phyloP scores from a whole-genome alignment of 2,888 invertebrate genomes.

The Mesopsocus fuscifrons region DNA sequence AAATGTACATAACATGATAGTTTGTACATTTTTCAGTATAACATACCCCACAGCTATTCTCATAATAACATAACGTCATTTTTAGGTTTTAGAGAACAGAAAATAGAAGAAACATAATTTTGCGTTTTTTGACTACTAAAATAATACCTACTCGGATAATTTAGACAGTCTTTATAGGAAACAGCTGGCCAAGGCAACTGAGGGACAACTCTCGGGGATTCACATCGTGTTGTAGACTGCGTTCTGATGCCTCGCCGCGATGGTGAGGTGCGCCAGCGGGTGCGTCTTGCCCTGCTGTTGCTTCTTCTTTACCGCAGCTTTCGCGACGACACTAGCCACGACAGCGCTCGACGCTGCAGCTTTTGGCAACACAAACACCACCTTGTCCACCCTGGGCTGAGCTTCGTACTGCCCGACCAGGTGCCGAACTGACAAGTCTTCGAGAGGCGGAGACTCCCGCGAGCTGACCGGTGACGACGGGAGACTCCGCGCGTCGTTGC shows the following conservation, averaged over 20 bases:
- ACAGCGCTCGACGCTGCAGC: constrained; percentile 36
- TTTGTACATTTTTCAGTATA: too few relatives aligned
- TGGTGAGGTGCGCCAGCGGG: constrained; percentile 71
- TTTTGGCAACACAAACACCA: constrained; percentile 17
- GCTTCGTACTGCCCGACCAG: constrained; percentile 56
- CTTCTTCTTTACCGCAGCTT: constrained; percentile 48
- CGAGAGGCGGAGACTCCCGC: constrained; percentile 28
- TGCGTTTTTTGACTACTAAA: too few relatives aligned
- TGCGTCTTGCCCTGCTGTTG: constrained; percentile 85
- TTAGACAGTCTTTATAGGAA: too few relatives aligned
- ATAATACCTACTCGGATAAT: too few relatives aligned
- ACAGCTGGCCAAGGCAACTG: too few relatives aligned
- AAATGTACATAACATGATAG: too few relatives aligned
- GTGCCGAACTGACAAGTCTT: constrained; percentile 52
- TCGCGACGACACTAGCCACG: constrained; percentile 46
- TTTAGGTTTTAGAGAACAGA: too few relatives aligned
- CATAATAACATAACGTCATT: too few relatives aligned
- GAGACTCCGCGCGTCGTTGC: constrained; percentile 29
- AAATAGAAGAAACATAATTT: too few relatives aligned
- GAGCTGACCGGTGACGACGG: constrained; percentile 44
- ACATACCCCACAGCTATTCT: too few relatives aligned
- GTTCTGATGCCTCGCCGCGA: constrained; percentile 58
- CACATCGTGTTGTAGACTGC: constrained; percentile 82
- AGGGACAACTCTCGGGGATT: too few relatives aligned
- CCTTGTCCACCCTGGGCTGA: constrained; percentile 13